These are phyloP conservation scores for Ctena decussata DNA, from an alignment of 2,888 invertebrate species.

Conservation along the genomic window DNA sequence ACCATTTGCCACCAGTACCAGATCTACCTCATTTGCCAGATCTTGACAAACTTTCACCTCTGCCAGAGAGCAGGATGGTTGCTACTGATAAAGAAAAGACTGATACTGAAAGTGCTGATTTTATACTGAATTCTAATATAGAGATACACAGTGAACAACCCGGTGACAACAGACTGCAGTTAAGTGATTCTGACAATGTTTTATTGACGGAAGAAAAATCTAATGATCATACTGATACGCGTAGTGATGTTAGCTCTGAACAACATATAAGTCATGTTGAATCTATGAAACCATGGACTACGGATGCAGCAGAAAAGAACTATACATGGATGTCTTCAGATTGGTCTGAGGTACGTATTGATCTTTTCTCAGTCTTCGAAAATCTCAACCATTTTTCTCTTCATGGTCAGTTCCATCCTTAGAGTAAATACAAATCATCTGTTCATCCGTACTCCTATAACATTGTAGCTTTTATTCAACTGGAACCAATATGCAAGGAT, in stretches of 20 bases:
- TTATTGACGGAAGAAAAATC: background rate
- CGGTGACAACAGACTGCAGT: background rate
- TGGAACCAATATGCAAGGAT: too few species aligned
- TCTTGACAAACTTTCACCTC: slow-evolving; percentile 3
- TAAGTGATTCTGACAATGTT: background rate
- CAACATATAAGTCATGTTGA: background rate
- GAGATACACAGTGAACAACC: background rate
- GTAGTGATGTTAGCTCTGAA: background rate
- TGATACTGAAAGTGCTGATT: background rate
- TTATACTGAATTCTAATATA: background rate
- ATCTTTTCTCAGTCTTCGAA: too few species aligned
- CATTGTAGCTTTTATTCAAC: too few species aligned
- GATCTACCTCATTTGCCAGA: slow-evolving; percentile 12
- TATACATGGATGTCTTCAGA: slow-evolving; percentile 61
- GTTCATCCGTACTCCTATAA: too few species aligned
- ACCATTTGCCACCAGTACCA: slow-evolving; percentile 26
- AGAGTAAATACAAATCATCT: too few species aligned
- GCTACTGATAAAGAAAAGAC: background rate
- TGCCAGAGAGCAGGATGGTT: background rate
- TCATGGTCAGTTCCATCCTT: too few species aligned
- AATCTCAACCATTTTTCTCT: too few species aligned
- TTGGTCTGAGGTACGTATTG: slow-evolving; percentile 70
- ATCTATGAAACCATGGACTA: background rate
- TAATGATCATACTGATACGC: background rate
- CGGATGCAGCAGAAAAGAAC: background rate